Evolutionary conservation across 2,888 invertebrate genomes (phyloP).

Genomic region (Rhabditoides inermis): DNA sequence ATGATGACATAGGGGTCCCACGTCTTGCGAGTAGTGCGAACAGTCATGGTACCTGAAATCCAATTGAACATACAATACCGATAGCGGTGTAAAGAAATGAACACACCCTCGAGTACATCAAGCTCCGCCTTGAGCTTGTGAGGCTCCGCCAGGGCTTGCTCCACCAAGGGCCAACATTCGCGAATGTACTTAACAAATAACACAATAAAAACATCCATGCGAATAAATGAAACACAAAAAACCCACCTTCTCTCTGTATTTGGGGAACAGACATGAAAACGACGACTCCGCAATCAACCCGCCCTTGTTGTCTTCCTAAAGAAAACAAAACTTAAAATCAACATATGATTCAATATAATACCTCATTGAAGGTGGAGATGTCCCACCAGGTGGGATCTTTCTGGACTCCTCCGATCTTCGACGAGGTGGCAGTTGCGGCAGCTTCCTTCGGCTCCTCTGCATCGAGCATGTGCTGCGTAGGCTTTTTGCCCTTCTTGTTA

Average conservation of each 20-base stretch:
- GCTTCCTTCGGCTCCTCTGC: not conserved
- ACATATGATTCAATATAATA: not conserved
- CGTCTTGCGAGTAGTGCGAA: constrained; percentile 82
- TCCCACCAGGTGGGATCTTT: constrained; percentile 54
- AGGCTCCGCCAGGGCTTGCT: constrained; percentile 73
- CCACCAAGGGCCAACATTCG: constrained; percentile 88
- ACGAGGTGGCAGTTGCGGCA: not conserved
- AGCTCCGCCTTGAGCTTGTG: constrained; percentile 52
- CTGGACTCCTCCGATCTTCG: constrained; percentile 14
- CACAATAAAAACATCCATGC: not conserved
- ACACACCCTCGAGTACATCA: constrained; percentile 39
- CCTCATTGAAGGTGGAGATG: constrained; percentile 66
- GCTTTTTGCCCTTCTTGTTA: constrained; percentile 13
- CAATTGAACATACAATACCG: not conserved
- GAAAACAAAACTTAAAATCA: constrained; percentile 55
- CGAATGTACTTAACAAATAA: constrained; percentile 52
- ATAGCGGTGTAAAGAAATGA: not conserved
- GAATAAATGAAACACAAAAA: not conserved
- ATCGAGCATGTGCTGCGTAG: constrained; percentile 10
- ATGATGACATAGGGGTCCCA: constrained; percentile 90
- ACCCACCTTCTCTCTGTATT: constrained; percentile 74
- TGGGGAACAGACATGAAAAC: constrained; percentile 91
- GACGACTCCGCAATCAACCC: constrained; percentile 83
- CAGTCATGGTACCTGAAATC: constrained; percentile 69
- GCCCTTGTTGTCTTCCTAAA: constrained; percentile 66